These are phyloP conservation scores for Orthochromis indermauri DNA, from an alignment of 2,113 vertebrate genomes.

Conservation along the genomic window DNA sequence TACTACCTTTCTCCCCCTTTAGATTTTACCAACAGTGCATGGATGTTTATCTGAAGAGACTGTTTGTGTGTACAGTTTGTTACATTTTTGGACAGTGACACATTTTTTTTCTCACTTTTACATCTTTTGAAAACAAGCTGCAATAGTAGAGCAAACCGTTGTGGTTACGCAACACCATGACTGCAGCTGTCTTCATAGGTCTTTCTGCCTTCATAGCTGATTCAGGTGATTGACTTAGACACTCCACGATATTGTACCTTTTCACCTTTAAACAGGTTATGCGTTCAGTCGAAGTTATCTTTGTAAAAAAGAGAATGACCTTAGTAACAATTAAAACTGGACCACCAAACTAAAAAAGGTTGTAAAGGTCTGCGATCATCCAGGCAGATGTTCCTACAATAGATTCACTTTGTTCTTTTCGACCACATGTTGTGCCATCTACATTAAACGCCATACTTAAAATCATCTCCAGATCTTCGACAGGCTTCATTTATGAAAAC, in stretches of 20 bases:
- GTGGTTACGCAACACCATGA: background rate
- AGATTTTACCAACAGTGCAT: background rate
- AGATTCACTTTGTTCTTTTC: background rate
- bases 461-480: background rate
- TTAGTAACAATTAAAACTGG: background rate
- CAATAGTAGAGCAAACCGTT: background rate
- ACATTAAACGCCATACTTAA: background rate
- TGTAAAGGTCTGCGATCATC: background rate
- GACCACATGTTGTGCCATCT: background rate
- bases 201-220: background rate
- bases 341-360: background rate
- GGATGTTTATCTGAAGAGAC: constrained; percentile 13
- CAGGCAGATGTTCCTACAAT: background rate
- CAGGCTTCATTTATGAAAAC: background rate
- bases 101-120: background rate
- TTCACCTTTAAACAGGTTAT: background rate
- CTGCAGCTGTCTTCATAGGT: background rate
- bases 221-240: background rate
- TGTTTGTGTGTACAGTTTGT: background rate
- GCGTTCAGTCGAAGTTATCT: background rate
- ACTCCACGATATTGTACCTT: too few species aligned
- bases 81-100: background rate
- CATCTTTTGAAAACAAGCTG: background rate
- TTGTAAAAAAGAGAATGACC: background rate
- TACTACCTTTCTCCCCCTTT: background rate